phyloP scores from a whole-genome alignment of 2,888 invertebrate genomes.

The Harpalus rubripes region DNA sequence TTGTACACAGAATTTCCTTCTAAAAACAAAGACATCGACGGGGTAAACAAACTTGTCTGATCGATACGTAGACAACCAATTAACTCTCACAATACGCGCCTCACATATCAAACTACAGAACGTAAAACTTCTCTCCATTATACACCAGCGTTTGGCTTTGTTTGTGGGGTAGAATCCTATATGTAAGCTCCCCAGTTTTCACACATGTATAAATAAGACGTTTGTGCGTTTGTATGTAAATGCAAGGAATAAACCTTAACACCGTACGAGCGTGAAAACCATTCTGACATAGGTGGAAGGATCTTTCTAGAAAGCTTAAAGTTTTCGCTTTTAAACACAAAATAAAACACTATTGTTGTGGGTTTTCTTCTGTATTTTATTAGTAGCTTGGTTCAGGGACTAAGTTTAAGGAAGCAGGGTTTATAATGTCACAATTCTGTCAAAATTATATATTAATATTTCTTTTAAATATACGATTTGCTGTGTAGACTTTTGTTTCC shows the following conservation, averaged over 20 bases:
- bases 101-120: not conserved
- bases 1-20: too few species aligned
- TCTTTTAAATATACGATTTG: too few species aligned
- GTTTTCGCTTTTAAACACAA: not conserved
- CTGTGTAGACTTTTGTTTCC: too few species aligned
- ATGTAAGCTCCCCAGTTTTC: constrained; percentile 9
- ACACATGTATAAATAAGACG: constrained; percentile 38
- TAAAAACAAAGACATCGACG: not conserved
- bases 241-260: constrained; percentile 23
- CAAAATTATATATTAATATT: too few species aligned
- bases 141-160: not conserved
- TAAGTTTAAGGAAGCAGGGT: too few species aligned
- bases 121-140: not conserved
- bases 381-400: too few species aligned
- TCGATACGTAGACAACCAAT: not conserved
- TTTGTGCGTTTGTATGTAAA: constrained; percentile 29
- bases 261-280: constrained; percentile 1
- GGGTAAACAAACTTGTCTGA: constrained; percentile 2
- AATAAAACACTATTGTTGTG: not conserved
- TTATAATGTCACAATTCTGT: too few species aligned
- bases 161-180: not conserved
- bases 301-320: not conserved
- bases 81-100: not conserved
- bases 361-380: not conserved
- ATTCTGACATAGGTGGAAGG: not conserved